Evolutionary conservation across 53 echinoderm and acorn worm genomes (phyloP), one percentile per base, ranked within the genome.

Genomic region (Glandiceps talaboti): DNA sequence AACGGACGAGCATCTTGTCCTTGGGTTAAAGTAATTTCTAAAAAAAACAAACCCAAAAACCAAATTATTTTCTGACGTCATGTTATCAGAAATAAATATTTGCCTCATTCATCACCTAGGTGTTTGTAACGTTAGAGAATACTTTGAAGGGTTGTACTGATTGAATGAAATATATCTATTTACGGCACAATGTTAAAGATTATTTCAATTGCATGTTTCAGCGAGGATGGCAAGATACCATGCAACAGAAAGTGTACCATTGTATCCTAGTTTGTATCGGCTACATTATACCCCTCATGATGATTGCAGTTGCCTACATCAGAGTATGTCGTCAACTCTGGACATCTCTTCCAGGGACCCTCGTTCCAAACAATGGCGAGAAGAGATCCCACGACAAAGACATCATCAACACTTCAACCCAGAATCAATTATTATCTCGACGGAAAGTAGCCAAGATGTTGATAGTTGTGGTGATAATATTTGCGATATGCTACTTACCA

Each of bases 291-390:
- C 94, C 94, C 0, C 82, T 94, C 14, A 75, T 77, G 32, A 79
- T 94, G 1, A 92, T 94, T 75, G 73, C 82, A 0, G 84, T 92
- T 26, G 90, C 91, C 0, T 92, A 94, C 74, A 76, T 88, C 1
- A 85, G 79, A 79, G 97, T 97, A 20, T 97, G 97, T 45, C 74
- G 74, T 28, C 85, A 90, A 74, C 82, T 97, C 0, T 97, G 97
- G 93, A 88, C 93, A 32, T 92, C 88, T 0, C 89, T 97, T 74
- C 97, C 97, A 20, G 64, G 64, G 20, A 45, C 64, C 64, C 20
- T 45, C 20, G 64, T 12, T 6, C 20, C 64, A 6, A 45, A 20
- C 6, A 45, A 45, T 20, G 64, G 20, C 64, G 64, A 20, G 64
- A 45, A 45, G 64, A 12, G 6, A 20, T 33, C 80, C 25, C 31